Evolutionary conservation across 2,113 vertebrate species (phyloP).

Genomic region (Acinonyx jubatus): DNA sequence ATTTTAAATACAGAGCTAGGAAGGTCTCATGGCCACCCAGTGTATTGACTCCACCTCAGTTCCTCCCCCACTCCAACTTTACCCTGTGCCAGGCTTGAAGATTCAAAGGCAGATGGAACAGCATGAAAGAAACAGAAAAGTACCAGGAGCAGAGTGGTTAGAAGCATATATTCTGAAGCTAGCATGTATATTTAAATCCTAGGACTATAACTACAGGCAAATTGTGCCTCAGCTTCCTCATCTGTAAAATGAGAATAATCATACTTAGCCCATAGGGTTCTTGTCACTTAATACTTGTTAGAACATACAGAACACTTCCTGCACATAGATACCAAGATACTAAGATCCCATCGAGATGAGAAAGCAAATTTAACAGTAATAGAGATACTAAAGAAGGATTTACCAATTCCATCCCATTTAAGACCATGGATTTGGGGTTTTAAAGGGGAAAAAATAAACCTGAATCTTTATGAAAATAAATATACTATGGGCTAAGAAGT

Average conservation of each 20-base stretch:
- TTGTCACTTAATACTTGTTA: not conserved
- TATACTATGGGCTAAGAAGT: not conserved
- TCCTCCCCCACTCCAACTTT: not conserved
- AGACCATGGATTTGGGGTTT: not conserved
- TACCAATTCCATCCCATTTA: not conserved
- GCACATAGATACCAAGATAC: not conserved
- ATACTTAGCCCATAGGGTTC: not conserved
- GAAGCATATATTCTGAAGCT: not conserved
- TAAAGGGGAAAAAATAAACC: slow-evolving; percentile 5
- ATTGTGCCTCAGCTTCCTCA: not conserved
- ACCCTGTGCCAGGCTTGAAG: not conserved
- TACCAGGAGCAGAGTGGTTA: not conserved
- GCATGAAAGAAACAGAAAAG: not conserved
- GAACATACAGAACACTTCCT: not conserved
- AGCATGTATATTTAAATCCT: not conserved
- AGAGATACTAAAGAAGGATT: not conserved
- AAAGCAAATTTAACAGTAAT: not conserved
- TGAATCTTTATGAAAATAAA: not conserved
- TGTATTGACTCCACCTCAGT: not conserved
- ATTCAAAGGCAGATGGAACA: not conserved
- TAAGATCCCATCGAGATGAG: not conserved
- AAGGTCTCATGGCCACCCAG: not conserved
- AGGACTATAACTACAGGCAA: not conserved
- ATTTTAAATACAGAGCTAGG: slow-evolving; percentile 17
- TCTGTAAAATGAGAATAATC: not conserved